Percentiles rank a stretch among this genome's conserved stretches.
Conservation (phyloP, 1,140 invertebrate species). For the Galendromus occidentalis region DNA sequence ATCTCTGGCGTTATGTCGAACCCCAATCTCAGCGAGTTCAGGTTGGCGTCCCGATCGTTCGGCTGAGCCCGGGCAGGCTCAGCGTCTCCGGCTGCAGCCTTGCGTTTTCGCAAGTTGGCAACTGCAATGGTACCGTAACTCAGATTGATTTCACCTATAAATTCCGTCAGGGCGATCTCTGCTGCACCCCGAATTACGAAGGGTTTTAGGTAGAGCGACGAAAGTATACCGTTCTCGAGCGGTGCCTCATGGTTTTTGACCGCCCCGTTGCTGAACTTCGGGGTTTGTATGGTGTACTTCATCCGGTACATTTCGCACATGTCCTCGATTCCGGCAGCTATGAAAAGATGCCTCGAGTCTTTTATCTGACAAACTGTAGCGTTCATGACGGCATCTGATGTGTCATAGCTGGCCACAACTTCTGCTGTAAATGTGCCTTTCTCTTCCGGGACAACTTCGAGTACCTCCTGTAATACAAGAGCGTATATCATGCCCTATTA, state of each 20-base stretch:
- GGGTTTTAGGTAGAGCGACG: no score
- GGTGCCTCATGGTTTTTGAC: conserved; percentile 9
- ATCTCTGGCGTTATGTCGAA: conserved; percentile 30
- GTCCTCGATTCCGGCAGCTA: conserved; percentile 18
- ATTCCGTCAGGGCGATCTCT: no score
- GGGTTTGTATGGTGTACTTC: conserved; percentile 18
- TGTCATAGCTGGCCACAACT: neutral
- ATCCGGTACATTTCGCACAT: conserved; percentile 16
- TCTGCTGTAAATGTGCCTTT: neutral
- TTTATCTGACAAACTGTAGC: conserved; percentile 9
- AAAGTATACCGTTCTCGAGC: conserved; percentile 5
- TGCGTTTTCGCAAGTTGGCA: no score
- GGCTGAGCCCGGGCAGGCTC: no score
- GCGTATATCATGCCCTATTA: no score
- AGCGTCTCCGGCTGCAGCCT: no score
- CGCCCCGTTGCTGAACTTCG: conserved; percentile 1
- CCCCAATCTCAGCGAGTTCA: conserved; percentile 18
- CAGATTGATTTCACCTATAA: no score
- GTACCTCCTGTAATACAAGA: neutral
- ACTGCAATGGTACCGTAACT: no score
- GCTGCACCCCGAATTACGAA: no score
- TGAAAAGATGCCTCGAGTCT: conserved; percentile 13
- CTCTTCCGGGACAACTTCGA: neutral
- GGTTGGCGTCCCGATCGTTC: no score
- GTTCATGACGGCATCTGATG: conserved; percentile 16